A percentile compares a stretch with the other conserved stretches of the same genome.
Evolutionary conservation across 2,797 vertebrate genomes (phyloP).

Genomic region (Momotus momota): DNA sequence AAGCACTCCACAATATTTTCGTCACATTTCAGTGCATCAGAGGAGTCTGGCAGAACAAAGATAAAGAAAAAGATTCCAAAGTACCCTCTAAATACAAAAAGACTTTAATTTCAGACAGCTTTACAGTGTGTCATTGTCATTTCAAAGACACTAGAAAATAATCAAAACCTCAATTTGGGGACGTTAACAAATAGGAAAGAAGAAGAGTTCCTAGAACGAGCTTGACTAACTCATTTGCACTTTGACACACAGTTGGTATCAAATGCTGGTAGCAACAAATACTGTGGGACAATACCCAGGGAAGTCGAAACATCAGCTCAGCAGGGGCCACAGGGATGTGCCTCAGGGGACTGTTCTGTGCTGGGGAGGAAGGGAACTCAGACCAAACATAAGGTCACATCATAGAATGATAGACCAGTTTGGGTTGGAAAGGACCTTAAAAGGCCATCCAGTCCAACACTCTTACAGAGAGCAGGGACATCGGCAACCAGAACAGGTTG

Average conservation of each 20-base stretch:
- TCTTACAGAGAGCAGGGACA: not conserved
- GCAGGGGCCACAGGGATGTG: fast-evolving
- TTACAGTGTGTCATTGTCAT: not conserved
- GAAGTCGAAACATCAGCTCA: not conserved
- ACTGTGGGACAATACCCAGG: not conserved
- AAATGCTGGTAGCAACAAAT: too few relatives aligned
- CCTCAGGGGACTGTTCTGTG: not conserved
- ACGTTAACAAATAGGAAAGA: not conserved
- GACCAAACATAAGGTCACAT: not conserved
- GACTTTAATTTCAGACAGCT: not conserved
- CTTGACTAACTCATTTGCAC: not conserved
- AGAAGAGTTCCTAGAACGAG: not conserved
- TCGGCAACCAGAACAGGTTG: not conserved
- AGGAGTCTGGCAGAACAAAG: not conserved
- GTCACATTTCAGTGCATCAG: not conserved
- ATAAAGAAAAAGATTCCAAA: not conserved
- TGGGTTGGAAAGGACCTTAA: not conserved
- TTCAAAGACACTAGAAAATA: not conserved
- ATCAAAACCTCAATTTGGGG: not conserved
- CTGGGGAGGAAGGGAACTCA: fast-evolving
- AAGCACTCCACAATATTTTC: not conserved
- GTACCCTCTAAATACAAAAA: not conserved
- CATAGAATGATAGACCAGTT: not conserved
- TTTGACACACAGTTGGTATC: not conserved
- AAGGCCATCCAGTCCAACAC: not conserved